A percentile compares a stretch with the other conserved stretches of the same genome.
Evolutionary conservation across 2,797 vertebrate species (phyloP).

Genomic region (Poeciliopsis gracilis): DNA sequence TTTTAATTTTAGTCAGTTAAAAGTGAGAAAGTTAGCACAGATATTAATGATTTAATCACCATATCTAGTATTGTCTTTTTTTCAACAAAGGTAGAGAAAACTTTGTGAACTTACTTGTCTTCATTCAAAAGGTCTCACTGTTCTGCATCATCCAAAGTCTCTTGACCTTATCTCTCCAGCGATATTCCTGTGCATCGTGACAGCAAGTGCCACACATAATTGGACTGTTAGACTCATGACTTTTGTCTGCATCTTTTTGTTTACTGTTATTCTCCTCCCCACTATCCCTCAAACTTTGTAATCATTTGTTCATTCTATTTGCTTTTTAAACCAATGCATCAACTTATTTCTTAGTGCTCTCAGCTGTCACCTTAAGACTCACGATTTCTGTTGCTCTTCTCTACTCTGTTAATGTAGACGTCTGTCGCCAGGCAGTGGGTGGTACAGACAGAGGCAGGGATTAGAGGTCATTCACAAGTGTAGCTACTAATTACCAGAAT

Average conservation of each 20-base stretch:
- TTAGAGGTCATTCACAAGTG: slow-evolving; percentile 75
- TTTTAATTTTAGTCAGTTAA: too few relatives aligned
- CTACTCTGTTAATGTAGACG: slow-evolving; percentile 25
- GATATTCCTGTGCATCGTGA: slow-evolving; percentile 53
- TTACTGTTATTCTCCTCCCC: slow-evolving; percentile 31
- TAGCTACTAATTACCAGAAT: slow-evolving; percentile 74
- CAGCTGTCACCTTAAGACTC: slow-evolving; percentile 43
- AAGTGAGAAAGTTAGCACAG: too few relatives aligned
- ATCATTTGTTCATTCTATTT: slow-evolving; percentile 36
- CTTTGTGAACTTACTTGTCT: slow-evolving; percentile 22
- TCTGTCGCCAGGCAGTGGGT: slow-evolving; percentile 47
- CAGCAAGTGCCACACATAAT: slow-evolving; percentile 56
- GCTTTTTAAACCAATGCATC: slow-evolving; percentile 36
- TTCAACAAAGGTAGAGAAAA: not conserved
- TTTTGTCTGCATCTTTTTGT: slow-evolving; percentile 50
- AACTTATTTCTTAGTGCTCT: slow-evolving; percentile 38
- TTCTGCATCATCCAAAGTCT: slow-evolving; percentile 44
- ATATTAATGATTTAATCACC: too few relatives aligned
- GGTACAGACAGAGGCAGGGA: slow-evolving; percentile 46
- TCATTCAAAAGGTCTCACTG: slow-evolving; percentile 34
- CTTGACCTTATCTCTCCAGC: slow-evolving; percentile 58
- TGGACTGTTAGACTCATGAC: slow-evolving; percentile 49
- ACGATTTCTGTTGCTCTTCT: slow-evolving; percentile 30
- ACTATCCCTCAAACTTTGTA: slow-evolving; percentile 29
- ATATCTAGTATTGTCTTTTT: not conserved